These are phyloP conservation scores for Platyrinchus mystaceus DNA, from an alignment of 2,797 vertebrate genomes.

Conservation along the genomic window DNA sequence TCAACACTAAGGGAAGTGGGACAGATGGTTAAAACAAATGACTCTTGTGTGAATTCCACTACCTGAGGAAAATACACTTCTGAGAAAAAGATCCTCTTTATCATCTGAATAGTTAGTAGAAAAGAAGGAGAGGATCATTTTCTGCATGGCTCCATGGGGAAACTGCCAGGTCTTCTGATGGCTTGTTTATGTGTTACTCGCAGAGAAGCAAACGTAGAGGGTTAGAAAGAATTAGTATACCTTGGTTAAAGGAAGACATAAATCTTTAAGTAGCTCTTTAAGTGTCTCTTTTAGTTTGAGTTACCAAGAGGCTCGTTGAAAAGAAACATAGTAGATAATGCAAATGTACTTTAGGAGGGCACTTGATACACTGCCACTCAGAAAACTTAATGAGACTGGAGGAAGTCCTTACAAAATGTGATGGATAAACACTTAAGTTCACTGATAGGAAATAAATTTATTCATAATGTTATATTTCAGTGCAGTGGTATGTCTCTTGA, in stretches of 20 bases:
- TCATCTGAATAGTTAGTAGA: neutral
- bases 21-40: slow-evolving; percentile 69
- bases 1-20: slow-evolving; percentile 49
- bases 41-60: slow-evolving; percentile 42
- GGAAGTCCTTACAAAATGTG: slow-evolving; percentile 14
- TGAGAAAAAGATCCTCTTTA: slow-evolving; percentile 28
- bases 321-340: neutral
- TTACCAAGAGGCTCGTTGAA: neutral
- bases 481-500: neutral
- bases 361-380: neutral
- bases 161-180: neutral
- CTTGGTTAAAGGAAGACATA: neutral
- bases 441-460: slow-evolving; percentile 15
- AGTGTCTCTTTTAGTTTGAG: neutral
- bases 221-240: neutral
- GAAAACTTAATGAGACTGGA: neutral
- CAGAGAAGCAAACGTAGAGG: neutral
- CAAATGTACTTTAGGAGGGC: neutral
- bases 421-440: slow-evolving; percentile 28
- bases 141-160: neutral
- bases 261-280: neutral
- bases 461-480: neutral
- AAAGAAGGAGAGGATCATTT: neutral
- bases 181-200: neutral
- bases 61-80: slow-evolving; percentile 41